Base-by-base conservation (phyloP, 2,888 invertebrate genomes). In the Drosophila gaucha region DNA sequence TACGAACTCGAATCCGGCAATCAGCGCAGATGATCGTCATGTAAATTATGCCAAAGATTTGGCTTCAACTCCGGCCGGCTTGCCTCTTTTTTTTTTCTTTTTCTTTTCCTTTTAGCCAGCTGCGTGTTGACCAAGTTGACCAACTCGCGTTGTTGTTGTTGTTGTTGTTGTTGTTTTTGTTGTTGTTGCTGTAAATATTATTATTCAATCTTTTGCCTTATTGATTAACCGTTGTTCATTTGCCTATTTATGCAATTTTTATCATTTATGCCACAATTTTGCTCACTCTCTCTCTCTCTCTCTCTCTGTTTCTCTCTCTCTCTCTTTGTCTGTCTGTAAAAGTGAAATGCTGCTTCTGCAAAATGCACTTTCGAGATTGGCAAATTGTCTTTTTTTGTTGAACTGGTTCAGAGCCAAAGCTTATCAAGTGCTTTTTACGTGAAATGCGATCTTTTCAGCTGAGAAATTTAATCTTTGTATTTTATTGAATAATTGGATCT, bases 201-300 rank as follows among this genome's bases (percentile, higher is more conserved):
- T 84, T 84, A 84, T 84, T 72, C 88, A 84, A 84, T 84, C 83
- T 67, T 62, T 74, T 65, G 38, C 82, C 71, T 87, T 88, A 84
- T 84, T 84, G 83, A 84, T 84, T 87, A 84, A 85, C 83, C 69
- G 88, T 72, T 87, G 83, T 79, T 86, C 77, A 87, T 84, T 84
- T 84, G 83, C 80, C 71, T 87, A 78, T 87, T 83, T 84, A 84
- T 88, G 83, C 83, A 84, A 84, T 88, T 82, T 85, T 80, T 63
- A 76, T 67, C 82, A 59, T 57, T 68, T 58, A 36, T 66, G 63
- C 80, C 80, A 58, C 58, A 59, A 6, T 36, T 20, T 36, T 31
- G 14, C 20, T 44, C 36, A 20, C 28, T 56, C 14, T 33, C n/a
- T 31, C 16, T 8, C 24, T 26, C 5, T 16, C 20, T 9, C 22